These are phyloP conservation scores for Drosophila helvetica DNA, from an alignment of 2,888 invertebrate genomes.

Conservation along the genomic window DNA sequence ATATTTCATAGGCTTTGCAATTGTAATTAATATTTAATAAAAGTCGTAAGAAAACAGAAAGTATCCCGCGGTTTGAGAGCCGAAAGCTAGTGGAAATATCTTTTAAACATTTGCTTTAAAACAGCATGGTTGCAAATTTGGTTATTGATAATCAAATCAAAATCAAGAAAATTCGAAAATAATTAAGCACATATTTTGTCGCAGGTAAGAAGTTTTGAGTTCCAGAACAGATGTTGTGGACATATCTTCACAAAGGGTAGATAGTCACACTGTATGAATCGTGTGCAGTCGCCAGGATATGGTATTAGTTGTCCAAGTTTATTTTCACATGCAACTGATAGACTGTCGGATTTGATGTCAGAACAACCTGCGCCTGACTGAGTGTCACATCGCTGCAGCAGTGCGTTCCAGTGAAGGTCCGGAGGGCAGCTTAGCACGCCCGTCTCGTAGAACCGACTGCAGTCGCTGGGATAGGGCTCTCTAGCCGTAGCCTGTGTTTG, in stretches of 20 bases:
- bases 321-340: slow-evolving; percentile 9
- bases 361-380: slow-evolving; percentile 7
- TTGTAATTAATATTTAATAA: slow-evolving; percentile 75
- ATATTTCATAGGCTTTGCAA: slow-evolving; percentile 48
- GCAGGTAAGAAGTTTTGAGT: slow-evolving; percentile 56
- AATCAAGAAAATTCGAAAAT: background rate
- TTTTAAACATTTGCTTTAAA: background rate
- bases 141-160: no score
- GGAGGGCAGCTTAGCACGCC: slow-evolving; percentile 31
- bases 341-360: background rate
- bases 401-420: slow-evolving; percentile 40
- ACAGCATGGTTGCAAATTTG: no score
- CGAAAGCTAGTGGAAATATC: background rate
- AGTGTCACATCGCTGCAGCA: slow-evolving; percentile 41
- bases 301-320: slow-evolving; percentile 25
- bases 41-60: slow-evolving; percentile 17
- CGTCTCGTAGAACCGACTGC: slow-evolving; percentile 42
- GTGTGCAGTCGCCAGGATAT: slow-evolving; percentile 56
- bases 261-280: slow-evolving; percentile 61
- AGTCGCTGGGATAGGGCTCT: slow-evolving; percentile 44
- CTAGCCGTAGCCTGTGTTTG: slow-evolving; percentile 2
- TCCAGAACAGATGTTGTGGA: slow-evolving; percentile 56
- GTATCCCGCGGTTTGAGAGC: background rate
- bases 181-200: slow-evolving; percentile 56
- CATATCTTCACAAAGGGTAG: slow-evolving; percentile 58